Evolutionary conservation across 2,888 invertebrate species (phyloP), one percentile per base, ranked within the genome.

Genomic region (Drosophila paranaensis): DNA sequence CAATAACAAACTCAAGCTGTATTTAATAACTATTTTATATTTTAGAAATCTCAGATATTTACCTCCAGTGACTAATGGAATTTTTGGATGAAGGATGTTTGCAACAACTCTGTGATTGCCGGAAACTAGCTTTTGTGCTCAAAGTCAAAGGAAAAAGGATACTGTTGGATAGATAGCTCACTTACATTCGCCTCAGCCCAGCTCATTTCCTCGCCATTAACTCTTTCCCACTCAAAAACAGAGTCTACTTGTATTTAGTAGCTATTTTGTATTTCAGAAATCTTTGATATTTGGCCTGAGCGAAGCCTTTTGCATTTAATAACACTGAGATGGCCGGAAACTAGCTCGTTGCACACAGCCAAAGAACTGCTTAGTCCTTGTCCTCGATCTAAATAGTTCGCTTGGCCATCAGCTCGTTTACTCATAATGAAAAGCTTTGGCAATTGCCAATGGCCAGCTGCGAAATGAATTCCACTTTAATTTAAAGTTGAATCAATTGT

Each of bases 271-370:
- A 51, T 45, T 51, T 58, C 20, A 43, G 60, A 16, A 25, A 25
- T 56, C 63, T 69, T 65, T 65, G 62, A 61, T 66, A 64, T 68
- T 67, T 63, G 57, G 65, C 51, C 56, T 60, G 53, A 60, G 55
- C 48, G 63, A 53, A 61, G 71, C 55, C 48, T 79, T 69, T 69
- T 67, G 51, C 62, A 62, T 67, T 69, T 50, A 64, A 67, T 48
- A 51, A 40, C 30, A 16, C 14, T 16, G 57, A 13, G 40, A 33
- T 48, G 45, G 61, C 67, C 79, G 81, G 67, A 86, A 71, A 80
- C 80, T 83, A 74, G 55, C 60, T 70, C 53, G 65, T 63, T 66
- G 81, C 77, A 67, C 61, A 62, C 67, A 64, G 61, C 63, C 62
- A 68, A 70, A 68, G 55, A 55, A 60, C 55, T 58, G 54, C 48